Evolutionary conservation across 2,888 invertebrate species (phyloP).

Genomic region (Geophilus truncorum): DNA sequence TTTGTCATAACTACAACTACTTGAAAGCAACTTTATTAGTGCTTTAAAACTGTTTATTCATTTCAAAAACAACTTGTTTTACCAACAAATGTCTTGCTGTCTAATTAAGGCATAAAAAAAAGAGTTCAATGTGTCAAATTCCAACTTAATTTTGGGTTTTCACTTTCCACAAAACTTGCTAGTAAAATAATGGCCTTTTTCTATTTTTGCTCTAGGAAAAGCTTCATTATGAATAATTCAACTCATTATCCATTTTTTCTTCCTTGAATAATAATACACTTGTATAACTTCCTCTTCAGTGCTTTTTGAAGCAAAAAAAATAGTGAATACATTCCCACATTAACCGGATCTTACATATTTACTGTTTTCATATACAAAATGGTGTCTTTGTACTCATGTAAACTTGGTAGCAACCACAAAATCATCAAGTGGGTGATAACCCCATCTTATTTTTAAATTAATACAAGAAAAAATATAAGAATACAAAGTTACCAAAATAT

Average conservation of each 20-base stretch:
- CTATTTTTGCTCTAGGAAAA: neutral
- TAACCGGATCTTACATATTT: neutral
- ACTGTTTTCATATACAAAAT: neutral
- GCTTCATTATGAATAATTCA: neutral
- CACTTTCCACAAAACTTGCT: neutral
- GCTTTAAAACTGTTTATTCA: too few relatives aligned
- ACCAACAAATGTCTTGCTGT: too few relatives aligned
- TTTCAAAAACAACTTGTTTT: too few relatives aligned
- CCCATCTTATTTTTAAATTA: neutral
- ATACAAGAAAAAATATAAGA: neutral
- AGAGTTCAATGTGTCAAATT: neutral
- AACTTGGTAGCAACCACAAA: slow-evolving; percentile 19
- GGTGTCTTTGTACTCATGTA: neutral
- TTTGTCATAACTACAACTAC: too few relatives aligned
- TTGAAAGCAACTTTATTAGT: too few relatives aligned
- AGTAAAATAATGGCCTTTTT: neutral
- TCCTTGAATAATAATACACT: slow-evolving; percentile 6
- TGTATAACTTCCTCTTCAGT: neutral
- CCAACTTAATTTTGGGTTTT: neutral
- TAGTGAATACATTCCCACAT: neutral
- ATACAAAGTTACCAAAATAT: neutral
- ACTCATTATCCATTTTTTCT: slow-evolving; percentile 19
- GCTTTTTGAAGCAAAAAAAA: neutral
- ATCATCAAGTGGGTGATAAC: slow-evolving; percentile 12
- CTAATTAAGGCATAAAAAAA: neutral